A percentile compares a stretch with the other conserved stretches of the same genome.
Evolutionary conservation across 2,113 vertebrate genomes (phyloP).

Genomic region (Brachyistius frenatus): DNA sequence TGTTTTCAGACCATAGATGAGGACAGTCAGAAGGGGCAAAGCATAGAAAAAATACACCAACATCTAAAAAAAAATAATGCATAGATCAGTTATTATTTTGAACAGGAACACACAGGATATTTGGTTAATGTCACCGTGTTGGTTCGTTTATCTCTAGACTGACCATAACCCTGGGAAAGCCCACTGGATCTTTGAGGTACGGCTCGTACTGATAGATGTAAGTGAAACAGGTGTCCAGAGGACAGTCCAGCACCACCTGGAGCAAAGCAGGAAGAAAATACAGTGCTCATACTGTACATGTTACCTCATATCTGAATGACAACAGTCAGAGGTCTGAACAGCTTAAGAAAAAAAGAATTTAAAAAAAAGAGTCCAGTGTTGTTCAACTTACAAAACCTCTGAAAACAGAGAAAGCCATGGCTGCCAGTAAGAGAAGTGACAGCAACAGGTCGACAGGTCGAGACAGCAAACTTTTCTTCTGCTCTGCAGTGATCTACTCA

Average conservation of each 20-base stretch:
- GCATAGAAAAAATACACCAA: constrained; percentile 90
- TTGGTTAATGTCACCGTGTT: not conserved
- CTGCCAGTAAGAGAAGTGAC: constrained; percentile 77
- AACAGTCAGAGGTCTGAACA: not conserved
- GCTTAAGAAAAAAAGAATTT: too few species aligned
- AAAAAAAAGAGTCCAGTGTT: not conserved
- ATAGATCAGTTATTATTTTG: not conserved
- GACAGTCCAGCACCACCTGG: constrained; percentile 93
- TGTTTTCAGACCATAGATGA: constrained; percentile 84
- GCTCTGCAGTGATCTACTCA: constrained; percentile 84
- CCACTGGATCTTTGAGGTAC: constrained; percentile 92
- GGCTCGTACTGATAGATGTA: constrained; percentile 95
- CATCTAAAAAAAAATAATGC: constrained; percentile 84
- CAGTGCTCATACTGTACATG: not conserved
- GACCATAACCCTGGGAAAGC: constrained; percentile 93
- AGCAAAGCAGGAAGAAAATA: not conserved
- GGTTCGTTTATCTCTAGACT: constrained; percentile 24
- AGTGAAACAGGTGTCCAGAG: constrained; percentile 89
- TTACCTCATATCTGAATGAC: not conserved
- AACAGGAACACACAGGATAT: not conserved
- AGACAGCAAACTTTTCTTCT: constrained; percentile 82
- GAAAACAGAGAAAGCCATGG: constrained; percentile 87
- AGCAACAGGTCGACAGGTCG: constrained; percentile 88
- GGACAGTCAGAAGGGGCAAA: constrained; percentile 86
- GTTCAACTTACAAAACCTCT: constrained; percentile 89